Percentiles rank a stretch among this genome's conserved stretches.
Evolutionary conservation across 2,113 vertebrate genomes (phyloP).

Genomic region (Clarias magur): DNA sequence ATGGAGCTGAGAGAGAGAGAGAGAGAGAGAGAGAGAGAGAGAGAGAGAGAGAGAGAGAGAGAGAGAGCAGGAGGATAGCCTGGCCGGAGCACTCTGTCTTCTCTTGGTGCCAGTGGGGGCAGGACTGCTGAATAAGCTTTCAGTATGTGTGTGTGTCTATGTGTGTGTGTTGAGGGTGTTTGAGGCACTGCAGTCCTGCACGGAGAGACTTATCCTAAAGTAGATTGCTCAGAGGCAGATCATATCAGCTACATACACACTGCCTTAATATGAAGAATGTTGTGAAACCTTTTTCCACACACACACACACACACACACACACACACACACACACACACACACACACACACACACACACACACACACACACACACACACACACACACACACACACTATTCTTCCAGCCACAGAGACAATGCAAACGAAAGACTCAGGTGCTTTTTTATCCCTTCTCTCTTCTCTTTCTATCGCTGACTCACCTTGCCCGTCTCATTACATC

Average conservation of each 20-base stretch:
- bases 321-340: too few species aligned
- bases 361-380: too few species aligned
- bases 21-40: not conserved
- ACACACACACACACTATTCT: not conserved
- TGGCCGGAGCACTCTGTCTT: conserved; percentile 46
- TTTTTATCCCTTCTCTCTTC: conserved; percentile 16
- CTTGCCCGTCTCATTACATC: conserved; percentile 37
- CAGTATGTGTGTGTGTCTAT: not conserved
- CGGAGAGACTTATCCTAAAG: conserved; percentile 59
- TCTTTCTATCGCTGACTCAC: conserved; percentile 61
- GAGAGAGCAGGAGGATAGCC: not conserved
- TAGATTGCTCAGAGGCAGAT: conserved; percentile 41
- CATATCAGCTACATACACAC: conserved; percentile 20
- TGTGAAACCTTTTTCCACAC: not conserved
- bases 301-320: too few species aligned
- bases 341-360: too few species aligned
- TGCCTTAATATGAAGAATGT: not conserved
- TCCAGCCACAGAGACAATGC: not conserved
- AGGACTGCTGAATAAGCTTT: conserved; percentile 70
- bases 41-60: not conserved
- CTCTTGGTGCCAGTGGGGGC: conserved; percentile 59
- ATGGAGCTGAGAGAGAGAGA: not conserved
- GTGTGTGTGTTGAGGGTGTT: conserved; percentile 1
- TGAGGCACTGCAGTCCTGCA: conserved; percentile 72
- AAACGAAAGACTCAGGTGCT: not conserved